Base-by-base conservation (phyloP, 2,797 vertebrate genomes). In the Chaetophractus vellerosus region DNA sequence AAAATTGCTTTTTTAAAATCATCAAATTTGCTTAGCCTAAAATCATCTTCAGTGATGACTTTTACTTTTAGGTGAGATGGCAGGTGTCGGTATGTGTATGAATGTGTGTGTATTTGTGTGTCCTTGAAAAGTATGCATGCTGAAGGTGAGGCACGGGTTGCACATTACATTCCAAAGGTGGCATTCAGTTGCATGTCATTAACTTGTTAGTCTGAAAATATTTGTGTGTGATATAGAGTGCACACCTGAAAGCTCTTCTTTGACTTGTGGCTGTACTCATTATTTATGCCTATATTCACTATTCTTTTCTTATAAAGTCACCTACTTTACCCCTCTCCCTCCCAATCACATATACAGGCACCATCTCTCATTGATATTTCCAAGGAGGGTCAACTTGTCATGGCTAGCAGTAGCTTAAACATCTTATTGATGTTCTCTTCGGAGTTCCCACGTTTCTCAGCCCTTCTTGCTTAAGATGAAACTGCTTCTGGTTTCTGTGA, bases 391-490 rank as follows among this genome's bases (percentile, higher is more conserved):
- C 72, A 55, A 5, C 33, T 74, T 79, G 6, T 33, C 2, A 18
- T 23, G 38, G 41, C 61, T 76, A 14, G 86, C 59, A 78, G 31
- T 50, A 81, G 24, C 28, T 81, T 81, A 71, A 45, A 81, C 11
- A 57, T 38, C 55, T 59, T 66, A 31, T 59, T 96, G 55, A 48
- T 68, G 48, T 79, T 93, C 38, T 92, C 31, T 68, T 79, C 31
- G 71, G 6, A 50, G 31, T 80, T 76, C n/a, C 59, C 36, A 36
- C 12, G 24, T 81, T 76, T 93, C 76, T 78, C 23, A 71, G 33
- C 52, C 41, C 16, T 96, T 61, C 24, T 81, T 87, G 31, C 21
- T 72, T 83, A 31, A 88, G 52, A 88, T 74, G 45, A 68, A 93
- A 92, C 48, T 79, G 23, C 57, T 97, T 89, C 31, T 91, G 28